phyloP scores from a whole-genome alignment of 2,113 vertebrate genomes.

The Pionites leucogaster region DNA sequence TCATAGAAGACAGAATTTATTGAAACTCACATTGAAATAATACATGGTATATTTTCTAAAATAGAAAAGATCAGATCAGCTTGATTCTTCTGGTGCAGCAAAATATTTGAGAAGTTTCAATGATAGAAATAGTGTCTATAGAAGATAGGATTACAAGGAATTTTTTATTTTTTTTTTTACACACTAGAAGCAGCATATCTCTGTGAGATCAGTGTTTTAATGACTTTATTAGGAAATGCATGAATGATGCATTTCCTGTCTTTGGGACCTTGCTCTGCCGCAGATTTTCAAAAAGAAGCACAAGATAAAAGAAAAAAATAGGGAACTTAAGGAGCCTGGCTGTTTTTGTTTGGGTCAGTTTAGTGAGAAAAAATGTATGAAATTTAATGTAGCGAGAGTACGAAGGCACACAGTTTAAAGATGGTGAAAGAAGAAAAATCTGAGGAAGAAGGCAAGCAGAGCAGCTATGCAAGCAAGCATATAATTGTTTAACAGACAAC shows the following conservation, averaged over 20 bases:
- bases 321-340: rapidly evolving
- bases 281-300: not conserved
- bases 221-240: not conserved
- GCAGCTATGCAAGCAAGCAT: not conserved
- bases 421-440: not conserved
- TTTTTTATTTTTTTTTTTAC: not conserved
- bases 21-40: not conserved
- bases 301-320: not conserved
- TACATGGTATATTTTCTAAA: not conserved
- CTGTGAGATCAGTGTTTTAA: not conserved
- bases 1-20: not conserved
- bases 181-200: not conserved
- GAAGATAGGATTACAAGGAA: not conserved
- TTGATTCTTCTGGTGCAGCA: not conserved
- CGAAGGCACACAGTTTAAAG: not conserved
- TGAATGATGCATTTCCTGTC: not conserved
- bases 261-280: not conserved
- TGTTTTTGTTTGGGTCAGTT: not conserved
- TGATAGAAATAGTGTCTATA: not conserved
- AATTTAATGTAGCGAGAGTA: not conserved
- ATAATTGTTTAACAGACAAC: not conserved
- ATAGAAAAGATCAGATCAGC: not conserved
- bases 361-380: not conserved
- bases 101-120: not conserved
- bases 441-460: not conserved